These are phyloP conservation scores for Scartelaos histophorus DNA, from an alignment of 2,113 vertebrate species.

Conservation along the genomic window DNA sequence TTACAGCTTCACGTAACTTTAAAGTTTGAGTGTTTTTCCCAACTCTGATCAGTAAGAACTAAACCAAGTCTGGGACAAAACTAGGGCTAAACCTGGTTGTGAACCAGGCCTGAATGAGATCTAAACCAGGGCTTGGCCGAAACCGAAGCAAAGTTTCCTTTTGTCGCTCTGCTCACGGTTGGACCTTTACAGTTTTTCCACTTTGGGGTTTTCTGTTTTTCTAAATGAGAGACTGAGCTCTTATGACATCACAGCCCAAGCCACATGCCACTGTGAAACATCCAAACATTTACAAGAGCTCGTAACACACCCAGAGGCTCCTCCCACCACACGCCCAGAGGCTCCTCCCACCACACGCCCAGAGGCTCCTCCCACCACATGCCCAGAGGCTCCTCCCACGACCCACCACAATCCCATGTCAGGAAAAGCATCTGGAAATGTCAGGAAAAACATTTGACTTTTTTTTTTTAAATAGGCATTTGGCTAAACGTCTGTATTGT, in stretches of 20 bases:
- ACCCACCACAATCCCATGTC: no score
- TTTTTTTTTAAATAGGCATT: no score
- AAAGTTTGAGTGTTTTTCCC: no score
- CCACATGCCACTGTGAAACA: conserved; percentile 61
- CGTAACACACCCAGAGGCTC: conserved; percentile 37
- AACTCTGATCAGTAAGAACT: background rate
- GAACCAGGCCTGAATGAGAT: background rate
- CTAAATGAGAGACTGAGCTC: conserved; percentile 52
- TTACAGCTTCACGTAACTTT: no score
- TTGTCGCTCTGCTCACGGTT: conserved; percentile 43
- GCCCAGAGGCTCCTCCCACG: no score
- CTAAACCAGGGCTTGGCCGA: background rate
- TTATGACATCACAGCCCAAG: conserved; percentile 63
- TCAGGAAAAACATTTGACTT: no score
- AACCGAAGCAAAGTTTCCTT: conserved; percentile 18
- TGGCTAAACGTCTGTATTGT: no score
- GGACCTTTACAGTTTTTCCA: conserved; percentile 45
- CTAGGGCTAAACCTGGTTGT: background rate
- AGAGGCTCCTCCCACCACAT: no score
- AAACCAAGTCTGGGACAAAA: background rate
- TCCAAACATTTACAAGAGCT: conserved; percentile 63
- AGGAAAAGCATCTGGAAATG: no score
- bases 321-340: conserved; percentile 36
- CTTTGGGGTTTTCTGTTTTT: conserved; percentile 33
- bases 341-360: conserved; percentile 37